phyloP scores from a whole-genome alignment of 1,140 invertebrate genomes.

The Epicauta chinensis region DNA sequence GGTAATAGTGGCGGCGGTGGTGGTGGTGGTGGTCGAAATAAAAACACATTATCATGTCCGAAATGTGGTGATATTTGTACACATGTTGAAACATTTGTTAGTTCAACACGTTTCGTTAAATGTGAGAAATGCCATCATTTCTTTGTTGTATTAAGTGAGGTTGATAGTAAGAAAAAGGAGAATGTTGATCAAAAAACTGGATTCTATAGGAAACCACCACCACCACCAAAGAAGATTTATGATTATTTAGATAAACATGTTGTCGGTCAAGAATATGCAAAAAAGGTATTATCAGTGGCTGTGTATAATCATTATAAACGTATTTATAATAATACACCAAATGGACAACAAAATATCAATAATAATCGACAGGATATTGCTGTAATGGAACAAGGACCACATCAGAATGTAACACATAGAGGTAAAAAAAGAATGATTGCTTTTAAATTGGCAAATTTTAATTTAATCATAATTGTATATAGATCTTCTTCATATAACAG shows the following conservation, averaged over 20 bases:
- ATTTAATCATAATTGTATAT: conserved; percentile 33
- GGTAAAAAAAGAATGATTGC: too few species aligned
- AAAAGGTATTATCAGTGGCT: conserved; percentile 97
- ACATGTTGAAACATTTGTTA: conserved; percentile 94
- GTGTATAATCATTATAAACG: conserved; percentile 99
- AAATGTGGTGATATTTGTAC: conserved; percentile 95
- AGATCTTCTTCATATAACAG: conserved; percentile 82
- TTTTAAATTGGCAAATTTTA: background rate
- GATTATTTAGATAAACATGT: conserved; percentile 94
- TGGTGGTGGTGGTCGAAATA: conserved; percentile 44
- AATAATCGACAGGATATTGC: conserved; percentile 44
- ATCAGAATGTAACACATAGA: conserved; percentile 66
- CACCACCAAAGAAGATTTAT: conserved; percentile 94
- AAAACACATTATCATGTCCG: conserved; percentile 73
- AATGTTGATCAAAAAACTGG: conserved; percentile 58
- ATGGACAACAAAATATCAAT: conserved; percentile 39
- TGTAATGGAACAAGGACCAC: conserved; percentile 57
- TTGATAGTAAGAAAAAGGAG: conserved; percentile 85
- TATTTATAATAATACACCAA: conserved; percentile 88
- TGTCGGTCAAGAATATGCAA: conserved; percentile 95
- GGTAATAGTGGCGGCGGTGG: background rate
- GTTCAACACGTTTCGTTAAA: conserved; percentile 93
- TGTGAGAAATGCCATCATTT: conserved; percentile 98
- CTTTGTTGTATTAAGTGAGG: conserved; percentile 92
- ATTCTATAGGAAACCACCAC: conserved; percentile 73